A percentile compares a stretch with the other conserved stretches of the same genome.
phyloP scores from a whole-genome alignment of 2,113 vertebrate genomes.

The Carassius carassius region DNA sequence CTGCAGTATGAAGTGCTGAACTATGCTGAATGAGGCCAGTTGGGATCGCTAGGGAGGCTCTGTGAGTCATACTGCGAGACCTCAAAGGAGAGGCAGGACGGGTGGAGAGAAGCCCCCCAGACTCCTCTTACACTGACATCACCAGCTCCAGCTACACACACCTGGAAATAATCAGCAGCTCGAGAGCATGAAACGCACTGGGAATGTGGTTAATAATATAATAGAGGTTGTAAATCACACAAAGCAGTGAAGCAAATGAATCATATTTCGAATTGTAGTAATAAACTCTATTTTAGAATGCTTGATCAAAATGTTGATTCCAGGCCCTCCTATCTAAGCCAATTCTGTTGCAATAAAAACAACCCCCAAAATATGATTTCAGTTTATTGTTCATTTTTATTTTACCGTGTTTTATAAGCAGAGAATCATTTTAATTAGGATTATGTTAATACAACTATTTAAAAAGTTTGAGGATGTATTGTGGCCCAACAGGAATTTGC shows the following conservation, averaged over 20 bases:
- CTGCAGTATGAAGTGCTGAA: neutral
- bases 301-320: neutral
- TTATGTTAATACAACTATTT: neutral
- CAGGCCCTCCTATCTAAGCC: neutral
- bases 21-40: conserved; percentile 15
- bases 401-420: neutral
- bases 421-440: neutral
- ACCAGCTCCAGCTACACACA: conserved; percentile 26
- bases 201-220: neutral
- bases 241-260: neutral
- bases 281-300: neutral
- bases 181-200: neutral
- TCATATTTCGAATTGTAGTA: neutral
- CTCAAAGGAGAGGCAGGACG: conserved; percentile 20
- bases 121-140: conserved; percentile 36
- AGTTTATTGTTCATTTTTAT: neutral
- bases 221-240: neutral
- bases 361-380: neutral
- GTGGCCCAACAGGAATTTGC: neutral
- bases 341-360: neutral
- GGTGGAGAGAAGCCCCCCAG: conserved; percentile 13
- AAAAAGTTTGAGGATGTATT: neutral
- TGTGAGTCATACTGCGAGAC: neutral
- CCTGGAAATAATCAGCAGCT: conserved; percentile 47
- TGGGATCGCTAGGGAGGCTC: conserved; percentile 22